Evolutionary conservation across 2,113 vertebrate species (phyloP), one percentile per base, ranked within the genome.

Genomic region (Tinamus guttatus): DNA sequence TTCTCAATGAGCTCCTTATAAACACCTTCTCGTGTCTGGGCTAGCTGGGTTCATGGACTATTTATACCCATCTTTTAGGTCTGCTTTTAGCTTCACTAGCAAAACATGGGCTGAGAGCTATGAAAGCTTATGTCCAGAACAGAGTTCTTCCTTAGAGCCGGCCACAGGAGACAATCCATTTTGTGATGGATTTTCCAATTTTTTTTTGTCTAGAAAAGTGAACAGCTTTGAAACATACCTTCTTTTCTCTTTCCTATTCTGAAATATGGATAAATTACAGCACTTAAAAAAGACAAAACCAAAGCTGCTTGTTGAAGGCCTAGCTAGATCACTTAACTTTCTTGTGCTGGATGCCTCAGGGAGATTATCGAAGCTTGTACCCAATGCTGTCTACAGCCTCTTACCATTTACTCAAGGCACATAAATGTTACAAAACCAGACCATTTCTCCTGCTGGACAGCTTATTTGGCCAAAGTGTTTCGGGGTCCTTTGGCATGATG

Each of bases 1-100:
- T 52, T 52, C 51, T 52, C 51, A 52, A 52, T 25, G 5, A 13
- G 24, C n/a, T 63, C 59, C 85, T 89, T 74, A 84, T 70, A 90
- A 93, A 95, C 93, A 67, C 30, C 54, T 38, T 30, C 79, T 81
- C 21, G 4, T 81, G 82, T 75, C 90, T 88, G 82, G 94, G 80
- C 76, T 93, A 90, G 93, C 93, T 83, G 79, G 19, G 79, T 94
- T 92, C 94, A 81, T 0, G 34, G 80, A 90, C 51, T 52, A 15
- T 27, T 27, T 52, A 52, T 52, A 52, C 56, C 96, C 95, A 96
- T 96, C 96, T 96, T 95, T 16, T 77, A 62, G 12, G 49, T 63
- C 76, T 85, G 45, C 88, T 96, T 94, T 90, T 93, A 96, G 85
- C 94, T 83, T 52, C 18, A 43, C 70, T 63, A 63, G 80, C 16